Conservation (phyloP, 2,888 invertebrate genomes). For the Ichneumoninae sp. region DNA sequence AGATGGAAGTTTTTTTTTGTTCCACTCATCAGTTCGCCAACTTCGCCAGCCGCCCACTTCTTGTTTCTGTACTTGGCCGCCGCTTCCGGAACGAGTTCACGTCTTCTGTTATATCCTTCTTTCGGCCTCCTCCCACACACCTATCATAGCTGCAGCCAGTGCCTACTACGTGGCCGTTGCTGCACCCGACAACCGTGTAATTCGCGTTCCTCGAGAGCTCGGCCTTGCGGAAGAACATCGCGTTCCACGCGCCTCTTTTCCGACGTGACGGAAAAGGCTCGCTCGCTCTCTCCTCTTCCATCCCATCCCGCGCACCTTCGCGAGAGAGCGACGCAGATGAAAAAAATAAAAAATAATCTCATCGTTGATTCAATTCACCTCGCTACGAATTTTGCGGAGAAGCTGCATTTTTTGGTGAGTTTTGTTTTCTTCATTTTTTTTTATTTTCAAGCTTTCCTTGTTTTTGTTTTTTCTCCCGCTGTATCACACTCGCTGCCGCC, state of each 20-base stretch:
- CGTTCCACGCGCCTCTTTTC: conserved; percentile 69
- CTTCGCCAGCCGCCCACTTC: not conserved
- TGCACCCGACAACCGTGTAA: conserved; percentile 83
- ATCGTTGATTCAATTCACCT: conserved; percentile 41
- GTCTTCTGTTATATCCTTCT: conserved; percentile 31
- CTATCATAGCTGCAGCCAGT: conserved; percentile 44
- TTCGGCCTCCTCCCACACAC: conserved; percentile 30
- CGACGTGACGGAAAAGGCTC: conserved; percentile 51
- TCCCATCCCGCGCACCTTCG: conserved; percentile 10
- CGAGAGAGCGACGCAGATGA: conserved; percentile 32
- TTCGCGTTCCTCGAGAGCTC: conserved; percentile 78
- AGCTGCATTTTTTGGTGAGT: conserved; percentile 4
- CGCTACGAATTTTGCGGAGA: conserved; percentile 27
- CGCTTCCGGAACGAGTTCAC: conserved; percentile 34
- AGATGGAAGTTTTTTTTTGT: not conserved
- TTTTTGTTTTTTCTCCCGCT: not conserved
- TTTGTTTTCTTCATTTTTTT: not conserved
- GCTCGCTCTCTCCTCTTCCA: conserved; percentile 38
- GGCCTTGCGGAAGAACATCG: conserved; percentile 78
- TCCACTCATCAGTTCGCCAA: not conserved
- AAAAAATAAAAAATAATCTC: conserved; percentile 18
- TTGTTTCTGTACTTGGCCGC: conserved; percentile 6
- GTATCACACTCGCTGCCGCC: not conserved
- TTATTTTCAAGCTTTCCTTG: conserved; percentile 7
- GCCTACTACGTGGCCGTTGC: conserved; percentile 61